These are phyloP conservation scores for Sinodicranocentrus sp. DNA, from an alignment of 2,888 invertebrate species.

Conservation along the genomic window DNA sequence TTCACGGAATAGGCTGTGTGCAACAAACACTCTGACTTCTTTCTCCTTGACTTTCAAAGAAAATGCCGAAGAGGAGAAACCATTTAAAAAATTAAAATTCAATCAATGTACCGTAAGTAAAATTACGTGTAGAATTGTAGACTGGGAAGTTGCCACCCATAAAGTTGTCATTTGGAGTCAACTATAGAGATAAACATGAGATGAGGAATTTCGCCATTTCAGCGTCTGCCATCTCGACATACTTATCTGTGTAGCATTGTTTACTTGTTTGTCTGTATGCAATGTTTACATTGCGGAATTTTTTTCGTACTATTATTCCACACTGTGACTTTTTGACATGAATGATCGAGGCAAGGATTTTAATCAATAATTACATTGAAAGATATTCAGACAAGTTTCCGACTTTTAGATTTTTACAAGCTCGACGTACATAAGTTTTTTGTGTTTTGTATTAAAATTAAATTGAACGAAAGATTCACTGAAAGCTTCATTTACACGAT, in stretches of 20 bases:
- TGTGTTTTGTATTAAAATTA: neutral
- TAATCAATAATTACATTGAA: neutral
- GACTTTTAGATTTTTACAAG: neutral
- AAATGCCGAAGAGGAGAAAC: slow-evolving; percentile 43
- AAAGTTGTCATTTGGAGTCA: slow-evolving; percentile 50
- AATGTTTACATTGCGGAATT: neutral
- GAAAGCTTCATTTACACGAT: no score
- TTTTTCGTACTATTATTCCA: no score
- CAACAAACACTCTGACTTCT: no score
- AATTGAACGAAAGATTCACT: no score
- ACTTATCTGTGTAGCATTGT: no score
- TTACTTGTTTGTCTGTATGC: neutral
- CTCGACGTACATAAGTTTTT: neutral
- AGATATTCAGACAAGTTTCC: neutral
- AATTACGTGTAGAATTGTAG: slow-evolving; percentile 26
- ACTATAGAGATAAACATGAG: slow-evolving; percentile 9
- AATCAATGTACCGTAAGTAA: slow-evolving; percentile 64
- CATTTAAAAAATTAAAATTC: slow-evolving; percentile 65
- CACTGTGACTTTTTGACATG: no score
- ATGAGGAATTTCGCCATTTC: neutral
- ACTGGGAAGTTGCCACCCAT: slow-evolving; percentile 53
- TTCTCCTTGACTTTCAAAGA: slow-evolving; percentile 10
- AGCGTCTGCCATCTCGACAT: neutral
- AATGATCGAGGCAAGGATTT: neutral
- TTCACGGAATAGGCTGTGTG: no score